Base-by-base conservation (phyloP, 2,888 invertebrate genomes). In the Pimpla rufipes region DNA sequence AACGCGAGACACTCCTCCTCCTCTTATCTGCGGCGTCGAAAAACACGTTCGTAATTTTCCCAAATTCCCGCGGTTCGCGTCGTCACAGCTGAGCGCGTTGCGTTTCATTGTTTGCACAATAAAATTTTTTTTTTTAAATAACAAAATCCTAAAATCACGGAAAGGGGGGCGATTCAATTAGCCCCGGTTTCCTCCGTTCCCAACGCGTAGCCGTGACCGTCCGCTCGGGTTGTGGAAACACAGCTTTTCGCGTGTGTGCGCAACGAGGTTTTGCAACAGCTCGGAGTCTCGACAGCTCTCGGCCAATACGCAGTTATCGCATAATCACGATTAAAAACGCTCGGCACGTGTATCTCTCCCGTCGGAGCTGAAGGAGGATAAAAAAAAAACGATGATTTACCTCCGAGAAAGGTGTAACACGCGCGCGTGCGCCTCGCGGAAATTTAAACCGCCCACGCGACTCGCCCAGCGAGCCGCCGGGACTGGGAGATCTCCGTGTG, bases 271-370 rank as follows among this genome's bases (percentile, higher is more conserved):
- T 59, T 42, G 18, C 29, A 57, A 73, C 23, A 42, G 45, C 29
- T 8, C 13, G 7, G 11, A 42, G 21, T 21, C 29, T 21, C 45
- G 13, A 11, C 29, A 16, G n/a, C 16, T 47, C 23, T 13, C 23
- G 23, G 35, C 11, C 42, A 16, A 73, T 23, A 59, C 57, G 42
- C 18, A 50, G 75, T 75, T 40, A 75, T 83, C 52, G 66, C 59
- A 37, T 37, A 76, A 79, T 66, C 62, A 21, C 50, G 59, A 81
- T 81, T 83, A 79, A 70, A 79, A 81, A 81, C 75, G 55, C 75
- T 59, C 64, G 79, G 78, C 84, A 84, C 84, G 81, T 81, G 84
- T 79, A 74, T 62, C 67, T 50, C 37, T 50, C 0, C 21, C 6
- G n/a, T 16, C 47, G 29, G 29, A 29, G 29, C 3, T 5, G 29